A percentile compares a stretch with the other conserved stretches of the same genome.
These are phyloP conservation scores for Bubo scandiacus DNA, from an alignment of 2,113 vertebrate genomes.

Conservation along the genomic window DNA sequence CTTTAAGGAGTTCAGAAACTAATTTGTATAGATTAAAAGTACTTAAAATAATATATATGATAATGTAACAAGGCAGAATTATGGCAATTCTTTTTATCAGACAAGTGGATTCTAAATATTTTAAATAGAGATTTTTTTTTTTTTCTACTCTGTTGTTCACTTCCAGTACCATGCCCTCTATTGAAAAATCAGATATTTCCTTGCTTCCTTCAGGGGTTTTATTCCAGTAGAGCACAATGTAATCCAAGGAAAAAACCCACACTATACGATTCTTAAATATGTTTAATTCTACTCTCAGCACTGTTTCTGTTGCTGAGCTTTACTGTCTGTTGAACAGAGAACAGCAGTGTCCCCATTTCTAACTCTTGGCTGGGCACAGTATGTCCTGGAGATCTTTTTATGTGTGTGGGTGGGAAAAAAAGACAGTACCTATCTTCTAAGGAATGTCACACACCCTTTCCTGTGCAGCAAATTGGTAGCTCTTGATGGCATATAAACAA, in stretches of 20 bases:
- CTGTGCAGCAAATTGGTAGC: neutral
- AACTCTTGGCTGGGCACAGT: neutral
- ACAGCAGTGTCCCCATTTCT: neutral
- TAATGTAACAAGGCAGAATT: neutral
- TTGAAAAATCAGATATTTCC: neutral
- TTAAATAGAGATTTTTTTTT: neutral
- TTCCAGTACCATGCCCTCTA: neutral
- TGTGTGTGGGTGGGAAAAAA: neutral
- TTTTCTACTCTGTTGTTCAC: neutral
- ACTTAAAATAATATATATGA: neutral
- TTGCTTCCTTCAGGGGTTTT: neutral
- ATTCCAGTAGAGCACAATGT: neutral
- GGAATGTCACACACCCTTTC: neutral
- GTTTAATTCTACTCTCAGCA: neutral
- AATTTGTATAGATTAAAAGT: neutral
- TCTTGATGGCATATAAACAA: neutral
- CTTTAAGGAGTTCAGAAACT: neutral
- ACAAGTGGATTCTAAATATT: neutral
- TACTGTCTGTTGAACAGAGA: neutral
- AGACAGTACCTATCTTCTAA: accelerated
- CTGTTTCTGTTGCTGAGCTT: neutral
- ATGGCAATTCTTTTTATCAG: neutral
- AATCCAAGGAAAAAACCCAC: neutral
- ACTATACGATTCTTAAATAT: neutral
- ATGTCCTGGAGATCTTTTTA: neutral